Evolutionary conservation across 2,888 invertebrate genomes (phyloP).

Genomic region (Drepana falcataria): DNA sequence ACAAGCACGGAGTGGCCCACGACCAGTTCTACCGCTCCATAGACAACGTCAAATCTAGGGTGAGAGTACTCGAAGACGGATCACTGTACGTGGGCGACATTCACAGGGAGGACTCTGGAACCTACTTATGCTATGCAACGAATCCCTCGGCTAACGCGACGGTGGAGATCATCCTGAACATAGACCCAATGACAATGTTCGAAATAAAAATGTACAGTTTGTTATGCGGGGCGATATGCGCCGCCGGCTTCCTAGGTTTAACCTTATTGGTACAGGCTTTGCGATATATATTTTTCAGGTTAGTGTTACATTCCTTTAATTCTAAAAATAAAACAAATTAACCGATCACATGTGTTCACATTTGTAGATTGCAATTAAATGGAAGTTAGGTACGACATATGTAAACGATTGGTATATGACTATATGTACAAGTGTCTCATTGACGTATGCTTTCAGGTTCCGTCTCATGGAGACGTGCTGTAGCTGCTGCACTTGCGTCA

Average conservation of each 20-base stretch:
- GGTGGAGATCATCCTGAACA: conserved; percentile 85
- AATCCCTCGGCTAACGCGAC: conserved; percentile 91
- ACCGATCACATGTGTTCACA: neutral
- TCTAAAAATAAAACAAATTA: neutral
- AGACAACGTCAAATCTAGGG: conserved; percentile 74
- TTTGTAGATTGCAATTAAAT: neutral
- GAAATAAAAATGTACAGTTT: conserved; percentile 91
- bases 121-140: conserved; percentile 90
- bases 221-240: conserved; percentile 88
- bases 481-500: conserved; percentile 86
- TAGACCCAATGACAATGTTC: conserved; percentile 91
- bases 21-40: conserved; percentile 67
- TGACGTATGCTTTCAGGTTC: conserved; percentile 75
- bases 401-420: neutral
- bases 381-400: neutral
- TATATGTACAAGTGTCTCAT: neutral
- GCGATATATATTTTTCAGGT: conserved; percentile 84
- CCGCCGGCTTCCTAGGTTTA: conserved; percentile 86
- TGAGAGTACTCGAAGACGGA: conserved; percentile 86
- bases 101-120: conserved; percentile 88
- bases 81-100: conserved; percentile 85
- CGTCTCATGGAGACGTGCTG: conserved; percentile 86
- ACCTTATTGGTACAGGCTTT: conserved; percentile 89
- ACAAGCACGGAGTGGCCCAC: conserved; percentile 82
- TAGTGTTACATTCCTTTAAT: conserved; percentile 41